phyloP scores from a whole-genome alignment of 2,888 invertebrate species.

The Drosophila infuscata region DNA sequence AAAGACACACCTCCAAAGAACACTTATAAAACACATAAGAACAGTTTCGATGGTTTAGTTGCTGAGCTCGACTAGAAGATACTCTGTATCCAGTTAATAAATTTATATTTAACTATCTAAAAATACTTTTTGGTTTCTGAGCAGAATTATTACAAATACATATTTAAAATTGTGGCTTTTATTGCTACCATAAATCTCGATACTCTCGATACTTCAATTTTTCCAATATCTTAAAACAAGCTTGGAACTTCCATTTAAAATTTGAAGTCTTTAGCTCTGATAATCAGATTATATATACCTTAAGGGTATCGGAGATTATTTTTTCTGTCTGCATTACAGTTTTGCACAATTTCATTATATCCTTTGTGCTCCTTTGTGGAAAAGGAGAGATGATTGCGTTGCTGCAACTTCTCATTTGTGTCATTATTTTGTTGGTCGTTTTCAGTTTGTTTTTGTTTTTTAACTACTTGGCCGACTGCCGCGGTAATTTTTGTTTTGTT shows the following conservation, averaged over 20 bases:
- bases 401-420: slow-evolving; percentile 69
- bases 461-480: slow-evolving; percentile 51
- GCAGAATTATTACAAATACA: background rate
- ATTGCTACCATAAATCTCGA: too few species aligned
- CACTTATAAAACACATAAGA: background rate
- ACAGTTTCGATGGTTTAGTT: too few species aligned
- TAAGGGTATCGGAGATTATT: background rate
- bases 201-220: background rate
- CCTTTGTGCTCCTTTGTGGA: background rate
- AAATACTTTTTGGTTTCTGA: background rate
- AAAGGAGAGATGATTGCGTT: slow-evolving; percentile 52
- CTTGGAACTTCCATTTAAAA: background rate
- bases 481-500: slow-evolving; percentile 29
- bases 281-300: background rate
- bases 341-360: background rate
- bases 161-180: background rate
- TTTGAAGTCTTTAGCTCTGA: background rate
- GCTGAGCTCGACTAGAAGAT: background rate
- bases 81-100: background rate
- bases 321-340: background rate
- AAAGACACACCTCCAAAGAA: slow-evolving; percentile 5
- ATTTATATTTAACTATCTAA: background rate
- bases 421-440: slow-evolving; percentile 51
- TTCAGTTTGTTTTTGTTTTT: slow-evolving; percentile 45
- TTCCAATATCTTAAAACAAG: background rate